Conservation (phyloP, 2,797 vertebrate genomes). For the Mus minutoides region DNA sequence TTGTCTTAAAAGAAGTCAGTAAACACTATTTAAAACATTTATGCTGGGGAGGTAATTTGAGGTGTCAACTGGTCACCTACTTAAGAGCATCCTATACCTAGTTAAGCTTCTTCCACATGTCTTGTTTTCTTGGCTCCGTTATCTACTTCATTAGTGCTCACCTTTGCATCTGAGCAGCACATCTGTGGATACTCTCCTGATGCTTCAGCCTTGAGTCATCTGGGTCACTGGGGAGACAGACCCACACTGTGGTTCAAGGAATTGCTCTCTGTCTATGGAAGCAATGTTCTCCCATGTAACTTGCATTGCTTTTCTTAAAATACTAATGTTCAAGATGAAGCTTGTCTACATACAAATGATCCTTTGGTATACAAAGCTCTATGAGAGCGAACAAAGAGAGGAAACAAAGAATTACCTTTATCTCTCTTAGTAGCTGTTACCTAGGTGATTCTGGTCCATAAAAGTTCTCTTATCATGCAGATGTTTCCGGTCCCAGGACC, state of each 20-base stretch:
- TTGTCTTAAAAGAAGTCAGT: slow-evolving; percentile 12
- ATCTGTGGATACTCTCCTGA: neutral
- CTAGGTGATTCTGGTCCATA: neutral
- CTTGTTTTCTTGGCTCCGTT: neutral
- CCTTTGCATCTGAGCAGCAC: neutral
- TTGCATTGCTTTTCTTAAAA: neutral
- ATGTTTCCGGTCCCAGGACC: neutral
- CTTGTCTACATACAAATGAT: neutral
- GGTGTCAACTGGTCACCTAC: neutral
- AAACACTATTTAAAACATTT: slow-evolving; percentile 1
- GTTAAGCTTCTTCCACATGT: neutral
- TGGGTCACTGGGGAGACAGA: neutral
- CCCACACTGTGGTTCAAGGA: neutral
- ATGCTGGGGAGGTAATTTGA: neutral
- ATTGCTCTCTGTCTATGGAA: neutral
- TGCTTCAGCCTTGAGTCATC: neutral
- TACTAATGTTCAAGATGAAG: neutral
- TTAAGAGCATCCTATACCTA: neutral
- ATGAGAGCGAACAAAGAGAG: neutral
- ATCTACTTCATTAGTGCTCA: neutral
- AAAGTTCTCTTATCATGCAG: neutral
- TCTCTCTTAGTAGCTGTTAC: neutral
- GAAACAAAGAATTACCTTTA: neutral
- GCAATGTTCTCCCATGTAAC: neutral
- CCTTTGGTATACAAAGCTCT: neutral